Base-by-base conservation (phyloP, 1,140 invertebrate species). In the Phymastichus coffea region DNA sequence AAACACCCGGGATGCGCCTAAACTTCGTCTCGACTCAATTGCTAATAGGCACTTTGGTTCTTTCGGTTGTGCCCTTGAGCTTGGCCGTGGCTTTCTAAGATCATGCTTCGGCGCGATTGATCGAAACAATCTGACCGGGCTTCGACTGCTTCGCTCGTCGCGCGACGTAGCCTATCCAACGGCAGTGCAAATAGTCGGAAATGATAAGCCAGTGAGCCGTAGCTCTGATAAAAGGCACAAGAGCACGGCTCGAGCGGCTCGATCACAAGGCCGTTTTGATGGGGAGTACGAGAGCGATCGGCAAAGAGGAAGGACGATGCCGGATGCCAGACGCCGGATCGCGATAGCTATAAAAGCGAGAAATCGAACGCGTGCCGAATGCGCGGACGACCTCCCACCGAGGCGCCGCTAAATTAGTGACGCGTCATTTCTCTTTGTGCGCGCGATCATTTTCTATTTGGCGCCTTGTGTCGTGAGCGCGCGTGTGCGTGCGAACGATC, bases 21-120 rank as follows among this genome's bases (percentile, higher is more conserved):
- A 25, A 22, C n/a, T 49, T 51, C 37, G 46, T 26, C 38, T 54
- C 53, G 44, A 22, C 47, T 66, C 72, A 72, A 73, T 74, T 75
- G 67, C 63, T 73, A 71, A 73, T 74, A 65, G 66, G 23, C 52
- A 30, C 52, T 33, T 51, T 33, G 26, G n/a, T n/a, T n/a, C n/a
- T n/a, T n/a, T n/a, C n/a, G n/a, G n/a, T 4, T 12, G 8, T 26
- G 26, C 25, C 9, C 9, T 35, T 51, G 15, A 4, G 22, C 15
- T 10, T 3, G 3, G 6, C 17, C 28, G 30, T 35, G 12, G 28
- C 43, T 2, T 14, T n/a, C 1, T 9, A 14, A 51, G 37, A 37
- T 37, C 28, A 37, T 37, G 19, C 23, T 51, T 37, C 33, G 30
- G 30, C 33, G 2, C 6, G 4, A 52, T 52, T 40, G 35, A 52